A percentile compares a stretch with the other conserved stretches of the same genome.
phyloP scores from a whole-genome alignment of 1,140 invertebrate species.

The Drosophila nigrodunni region DNA sequence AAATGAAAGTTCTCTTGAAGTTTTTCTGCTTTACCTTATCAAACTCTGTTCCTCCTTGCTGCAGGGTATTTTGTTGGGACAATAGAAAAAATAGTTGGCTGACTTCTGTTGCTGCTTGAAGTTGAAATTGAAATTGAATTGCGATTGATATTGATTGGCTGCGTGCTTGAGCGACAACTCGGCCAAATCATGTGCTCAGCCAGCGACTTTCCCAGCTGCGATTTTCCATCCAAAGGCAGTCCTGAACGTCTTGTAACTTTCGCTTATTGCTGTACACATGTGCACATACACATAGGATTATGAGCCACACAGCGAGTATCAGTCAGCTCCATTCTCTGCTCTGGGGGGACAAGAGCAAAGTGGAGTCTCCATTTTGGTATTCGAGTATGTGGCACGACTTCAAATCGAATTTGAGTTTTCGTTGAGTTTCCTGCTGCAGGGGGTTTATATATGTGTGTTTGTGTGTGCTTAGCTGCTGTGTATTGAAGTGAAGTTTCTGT shows the following conservation, averaged over 20 bases:
- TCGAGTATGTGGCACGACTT: constrained; percentile 55
- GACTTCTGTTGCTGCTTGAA: constrained; percentile 68
- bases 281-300: constrained; percentile 33
- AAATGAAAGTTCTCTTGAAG: too few relatives aligned
- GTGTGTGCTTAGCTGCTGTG: constrained; percentile 12
- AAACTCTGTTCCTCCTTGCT: neutral
- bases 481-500: constrained; percentile 56
- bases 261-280: constrained; percentile 64
- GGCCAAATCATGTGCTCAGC: constrained; percentile 67
- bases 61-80: constrained; percentile 25
- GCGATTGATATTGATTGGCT: constrained; percentile 82
- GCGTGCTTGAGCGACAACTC: constrained; percentile 78
- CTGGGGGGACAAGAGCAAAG: neutral
- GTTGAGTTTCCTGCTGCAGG: constrained; percentile 6
- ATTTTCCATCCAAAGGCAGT: constrained; percentile 44
- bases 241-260: constrained; percentile 62
- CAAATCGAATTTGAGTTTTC: constrained; percentile 71
- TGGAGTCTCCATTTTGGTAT: constrained; percentile 30
- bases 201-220: constrained; percentile 48
- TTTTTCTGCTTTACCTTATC: neutral
- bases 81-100: constrained; percentile 43
- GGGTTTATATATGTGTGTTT: constrained; percentile 17
- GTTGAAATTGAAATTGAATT: constrained; percentile 82
- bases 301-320: constrained; percentile 51
- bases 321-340: constrained; percentile 18